Evolutionary conservation across 2,888 invertebrate species (phyloP), one percentile per base, ranked within the genome.

Genomic region (Lepetodrilus schrolli): DNA sequence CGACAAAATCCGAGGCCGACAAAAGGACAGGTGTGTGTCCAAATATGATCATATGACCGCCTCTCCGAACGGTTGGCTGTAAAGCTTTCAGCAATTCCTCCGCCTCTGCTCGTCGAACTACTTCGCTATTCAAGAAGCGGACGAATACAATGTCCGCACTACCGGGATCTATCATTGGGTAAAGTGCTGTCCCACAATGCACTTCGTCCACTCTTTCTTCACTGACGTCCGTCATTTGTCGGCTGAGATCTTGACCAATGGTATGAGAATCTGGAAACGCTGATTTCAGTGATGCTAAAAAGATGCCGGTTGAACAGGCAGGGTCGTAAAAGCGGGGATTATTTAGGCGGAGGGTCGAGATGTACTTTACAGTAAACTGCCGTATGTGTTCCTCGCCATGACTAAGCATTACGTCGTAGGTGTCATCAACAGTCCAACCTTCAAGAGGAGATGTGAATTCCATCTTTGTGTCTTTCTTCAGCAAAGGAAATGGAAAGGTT

Each of bases 21-120:
- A 83, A 73, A 5, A 83, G 73, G 0, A 83, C 80, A 7, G 83
- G 83, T 0, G 83, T 83, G 70, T 83, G 83, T 10, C 83, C 83
- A 70, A 83, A 82, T 10, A 79, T 80, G n/a, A 83, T 73, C 20
- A 82, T 75, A 30, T 78, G 78, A 20, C 82, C 82, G 0, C 79
- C 78, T 0, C 37, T 48, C 26, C 79, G 80, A 0, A 82, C 83
- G 2, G 83, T 82, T 7, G 79, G 76, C 1, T 82, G 66, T 2
- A 83, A 38, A 2, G 82, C 81, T 1, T 17, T 2, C 17, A 83
- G 48, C 8, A 83, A 66, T 7, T 58, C 66, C 48, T 82, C 82
- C 0, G 82, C 83, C 50, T 82, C 80, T 8, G 78, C 71, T 7
- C 81, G 79, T 34, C 75, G 82, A 10, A 83, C 77, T 0, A 83